Base-by-base conservation (phyloP, 2,888 invertebrate genomes). In the Dione juno region DNA sequence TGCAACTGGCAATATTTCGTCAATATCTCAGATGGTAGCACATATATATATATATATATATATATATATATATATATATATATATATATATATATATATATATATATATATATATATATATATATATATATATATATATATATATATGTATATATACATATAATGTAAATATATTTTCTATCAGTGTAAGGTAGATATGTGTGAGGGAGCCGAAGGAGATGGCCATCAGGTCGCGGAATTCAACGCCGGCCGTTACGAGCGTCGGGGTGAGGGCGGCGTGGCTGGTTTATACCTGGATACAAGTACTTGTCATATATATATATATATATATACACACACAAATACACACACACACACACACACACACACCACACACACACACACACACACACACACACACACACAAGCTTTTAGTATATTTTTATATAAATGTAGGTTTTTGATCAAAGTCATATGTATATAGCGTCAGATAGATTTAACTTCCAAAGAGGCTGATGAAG, bases 261-360 rank as follows among this genome's bases (percentile, higher is more conserved):
- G 77, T 91, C 91, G 0, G 90, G 90, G 67, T 88, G 83, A 1
- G 87, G 88, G 3, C 90, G 82, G 0, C 90, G 78, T 0, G 90
- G 90, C 1, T 83, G 83, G 63, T 84, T 87, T 14, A 89, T 66
- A 1, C 84, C 92, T 91, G 87, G 77, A 74, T 77, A 48, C 0
- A 21, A n/a, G n/a, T 13, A 19, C 3, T 28, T 28, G 28, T 28
- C 0, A 52, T 11, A 6, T 19, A n/a, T 52, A 48, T 40, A 40
- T 40, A 40, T 40, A 40, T 11, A 40, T 40, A 40, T 40, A 40
- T 40, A 40, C 7, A 40, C 7, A 40, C 7, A 40, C 7, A 40
- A 5, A 40, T 40, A 11, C 7, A 40, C 7, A 40, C 7, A 40
- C 7, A 40, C 7, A 40, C 7, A 40, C 7, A 40, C 7, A 40